Base-by-base conservation (phyloP, 2,113 vertebrate genomes). In the Ploceus nigricollis region DNA sequence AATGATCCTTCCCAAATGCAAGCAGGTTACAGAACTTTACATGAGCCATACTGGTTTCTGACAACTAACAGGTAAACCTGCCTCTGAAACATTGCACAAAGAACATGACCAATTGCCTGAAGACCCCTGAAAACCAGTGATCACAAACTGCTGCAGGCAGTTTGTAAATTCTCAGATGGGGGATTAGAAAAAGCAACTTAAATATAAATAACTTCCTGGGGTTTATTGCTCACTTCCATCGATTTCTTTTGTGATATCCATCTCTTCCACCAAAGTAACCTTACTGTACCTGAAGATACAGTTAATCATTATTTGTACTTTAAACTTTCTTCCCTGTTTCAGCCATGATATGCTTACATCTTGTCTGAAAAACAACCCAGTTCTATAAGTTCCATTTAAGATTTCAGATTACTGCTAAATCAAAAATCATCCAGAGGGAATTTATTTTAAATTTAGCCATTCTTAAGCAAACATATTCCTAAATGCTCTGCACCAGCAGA, bases 271-370 rank as follows among this genome's bases (percentile, higher is more conserved):
- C 28, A 14, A 70, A 73, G 31, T n/a, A 75, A 45, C 15, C 20
- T 45, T 37, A 53, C 14, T 44, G 10, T 44, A 88, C 63, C 1
- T 66, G 39, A 82, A 79, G 7, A 53, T 11, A 61, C 7, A 44
- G 33, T 73, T 56, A 71, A 63, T 28, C 15, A 54, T 48, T 50
- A 50, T 21, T 51, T 68, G 27, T 24, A 83, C 63, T 44, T 35
- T 13, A 54, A 76, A 42, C 10, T 37, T 65, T 8, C 37, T 61
- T 44, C 10, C 60, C 5, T 7, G 16, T 78, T 90, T 65, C 78
- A 82, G 53, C 30, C 42, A n/a, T 3, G 0, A 69, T 12, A 68
- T 4, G 5, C 28, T 63, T 40, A 27, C 0, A 0, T 35, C 23
- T 28, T 69, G 44, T 1, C 21, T 30, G 44, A 51, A 64, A 61